Conservation (phyloP, 2,888 invertebrate species). For the Drosophila kuntzei region DNA sequence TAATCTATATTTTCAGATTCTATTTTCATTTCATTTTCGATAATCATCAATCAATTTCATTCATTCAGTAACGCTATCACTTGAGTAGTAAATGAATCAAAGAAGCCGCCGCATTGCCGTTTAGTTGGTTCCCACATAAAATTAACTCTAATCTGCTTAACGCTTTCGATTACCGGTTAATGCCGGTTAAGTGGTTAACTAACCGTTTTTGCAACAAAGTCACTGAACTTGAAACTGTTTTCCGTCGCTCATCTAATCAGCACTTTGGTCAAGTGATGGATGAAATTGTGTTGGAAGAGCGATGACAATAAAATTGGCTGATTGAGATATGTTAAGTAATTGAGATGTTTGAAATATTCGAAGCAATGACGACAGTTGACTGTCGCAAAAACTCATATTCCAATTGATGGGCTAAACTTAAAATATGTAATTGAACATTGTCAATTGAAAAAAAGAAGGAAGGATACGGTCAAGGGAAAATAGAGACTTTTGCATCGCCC, state of each 20-base stretch:
- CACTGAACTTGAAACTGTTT: constrained; percentile 63
- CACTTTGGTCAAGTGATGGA: constrained; percentile 1
- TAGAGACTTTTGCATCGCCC: constrained; percentile 2
- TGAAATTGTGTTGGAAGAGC: neutral
- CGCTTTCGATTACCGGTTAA: constrained; percentile 39
- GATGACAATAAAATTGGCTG: constrained; percentile 1
- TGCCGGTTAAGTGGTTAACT: constrained; percentile 41
- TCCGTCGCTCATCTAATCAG: constrained; percentile 5
- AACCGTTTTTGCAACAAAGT: constrained; percentile 38
- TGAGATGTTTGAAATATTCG: constrained; percentile 15
- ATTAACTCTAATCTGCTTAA: constrained; percentile 35
- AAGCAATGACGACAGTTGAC: constrained; percentile 2
- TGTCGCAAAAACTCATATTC: constrained; percentile 14
- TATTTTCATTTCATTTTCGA: constrained; percentile 1
- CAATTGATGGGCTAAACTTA: constrained; percentile 40
- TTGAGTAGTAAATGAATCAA: constrained; percentile 16
- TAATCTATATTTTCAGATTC: neutral
- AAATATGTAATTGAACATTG: constrained; percentile 22
- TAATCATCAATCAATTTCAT: neutral
- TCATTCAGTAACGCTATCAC: constrained; percentile 1
- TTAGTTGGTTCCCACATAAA: constrained; percentile 11
- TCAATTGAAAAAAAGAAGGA: constrained; percentile 18
- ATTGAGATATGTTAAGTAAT: constrained; percentile 8
- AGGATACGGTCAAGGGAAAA: constrained; percentile 4
- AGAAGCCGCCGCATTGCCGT: neutral